Percentiles rank a stretch among this genome's conserved stretches.
Conservation (phyloP, 2,797 vertebrate species). For the Hypotaenidia okinawae region DNA sequence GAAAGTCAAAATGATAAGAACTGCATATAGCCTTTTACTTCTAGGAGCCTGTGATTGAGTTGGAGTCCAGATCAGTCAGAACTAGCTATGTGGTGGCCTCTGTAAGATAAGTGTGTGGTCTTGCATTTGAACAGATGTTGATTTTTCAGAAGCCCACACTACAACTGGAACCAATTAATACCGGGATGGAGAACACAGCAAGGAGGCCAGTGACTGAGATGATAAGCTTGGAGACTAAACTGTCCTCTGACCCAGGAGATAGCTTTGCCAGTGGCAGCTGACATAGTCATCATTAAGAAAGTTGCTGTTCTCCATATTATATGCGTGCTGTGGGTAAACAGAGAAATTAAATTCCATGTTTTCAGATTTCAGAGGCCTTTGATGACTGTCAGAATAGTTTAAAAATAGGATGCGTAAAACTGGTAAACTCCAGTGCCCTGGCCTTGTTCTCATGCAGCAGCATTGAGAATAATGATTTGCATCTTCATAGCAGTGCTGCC, state of each 20-base stretch:
- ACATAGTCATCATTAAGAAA: not conserved
- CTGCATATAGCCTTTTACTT: not conserved
- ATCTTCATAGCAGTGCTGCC: not conserved
- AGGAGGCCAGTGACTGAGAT: slow-evolving; percentile 17
- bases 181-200: not conserved
- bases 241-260: slow-evolving; percentile 25
- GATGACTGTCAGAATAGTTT: not conserved
- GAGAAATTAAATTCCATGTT: not conserved
- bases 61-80: not conserved
- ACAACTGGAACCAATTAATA: slow-evolving; percentile 53
- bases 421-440: not conserved
- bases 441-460: not conserved
- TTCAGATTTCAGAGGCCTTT: not conserved
- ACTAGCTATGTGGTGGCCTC: not conserved
- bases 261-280: not conserved
- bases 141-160: slow-evolving; percentile 13
- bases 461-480: not conserved
- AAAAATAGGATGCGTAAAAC: not conserved
- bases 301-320: not conserved
- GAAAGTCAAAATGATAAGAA: not conserved
- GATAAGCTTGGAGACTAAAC: slow-evolving; percentile 47
- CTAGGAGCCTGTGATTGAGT: not conserved
- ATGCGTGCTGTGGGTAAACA: not conserved
- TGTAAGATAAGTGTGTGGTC: slow-evolving; percentile 36
- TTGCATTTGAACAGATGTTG: slow-evolving; percentile 32